A percentile compares a stretch with the other conserved stretches of the same genome.
Conservation (phyloP, 2,888 invertebrate genomes). For the Harpalus rufipes region DNA sequence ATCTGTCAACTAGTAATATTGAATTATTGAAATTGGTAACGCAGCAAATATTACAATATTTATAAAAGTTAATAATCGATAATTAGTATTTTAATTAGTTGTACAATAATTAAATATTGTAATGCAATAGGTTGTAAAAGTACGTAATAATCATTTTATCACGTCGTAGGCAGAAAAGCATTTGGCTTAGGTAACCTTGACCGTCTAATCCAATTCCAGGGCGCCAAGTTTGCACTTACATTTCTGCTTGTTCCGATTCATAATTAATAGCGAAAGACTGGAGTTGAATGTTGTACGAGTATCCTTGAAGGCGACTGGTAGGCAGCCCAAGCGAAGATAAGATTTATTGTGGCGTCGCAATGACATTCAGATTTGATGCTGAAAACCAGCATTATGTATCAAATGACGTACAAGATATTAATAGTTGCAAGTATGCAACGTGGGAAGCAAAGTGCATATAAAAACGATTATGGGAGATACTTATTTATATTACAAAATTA, state of each 20-base stretch:
- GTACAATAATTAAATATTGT: constrained; percentile 47
- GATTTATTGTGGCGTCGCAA: constrained; percentile 62
- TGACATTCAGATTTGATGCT: constrained; percentile 45
- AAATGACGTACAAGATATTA: constrained; percentile 37
- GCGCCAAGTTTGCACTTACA: constrained; percentile 35
- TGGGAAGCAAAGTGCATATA: constrained; percentile 33
- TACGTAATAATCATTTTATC: neutral
- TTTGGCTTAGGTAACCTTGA: constrained; percentile 53
- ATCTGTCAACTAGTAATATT: no score
- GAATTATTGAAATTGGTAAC: no score
- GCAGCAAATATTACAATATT: no score
- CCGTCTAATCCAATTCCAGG: constrained; percentile 61
- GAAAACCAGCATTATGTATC: constrained; percentile 29
- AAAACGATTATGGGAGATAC: constrained; percentile 3
- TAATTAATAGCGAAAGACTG: constrained; percentile 49
- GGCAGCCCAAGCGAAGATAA: constrained; percentile 50
- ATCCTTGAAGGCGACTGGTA: constrained; percentile 57
- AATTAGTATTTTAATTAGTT: constrained; percentile 54
- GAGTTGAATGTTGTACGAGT: neutral
- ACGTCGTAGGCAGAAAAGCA: constrained; percentile 50
- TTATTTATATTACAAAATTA: constrained; percentile 17
- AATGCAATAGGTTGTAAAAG: constrained; percentile 57
- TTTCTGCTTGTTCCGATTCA: constrained; percentile 49
- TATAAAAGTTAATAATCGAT: no score
- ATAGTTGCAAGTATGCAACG: constrained; percentile 15